Base-by-base conservation (phyloP, 2,888 invertebrate genomes). In the Calliphora vomitoria region DNA sequence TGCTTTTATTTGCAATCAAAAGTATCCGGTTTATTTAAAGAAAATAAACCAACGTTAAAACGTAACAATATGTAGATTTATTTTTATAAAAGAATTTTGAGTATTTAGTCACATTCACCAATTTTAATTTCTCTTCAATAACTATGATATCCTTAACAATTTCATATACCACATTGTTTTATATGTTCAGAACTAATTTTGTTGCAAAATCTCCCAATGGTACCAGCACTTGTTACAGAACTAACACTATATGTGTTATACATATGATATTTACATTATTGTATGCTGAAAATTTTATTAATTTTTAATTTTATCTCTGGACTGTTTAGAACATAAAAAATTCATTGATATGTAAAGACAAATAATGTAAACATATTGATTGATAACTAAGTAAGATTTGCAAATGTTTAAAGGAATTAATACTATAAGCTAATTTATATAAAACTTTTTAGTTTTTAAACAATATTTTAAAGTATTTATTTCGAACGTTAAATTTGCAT, bases 241-340 rank as follows among this genome's bases (percentile, higher is more conserved):
- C 60, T 80, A 35, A 47, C 44, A 15, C 10, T 44, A 74, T 18
- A 41, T 66, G 18, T 66, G 50, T 44, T 44, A 44, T 44, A 44
- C 11, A 44, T 13, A 44, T 50, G n/a, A 15, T 8, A 50, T 50
- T 15, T 50, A 50, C 1, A 5, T 50, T 50, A 5, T 35, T 20
- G 10, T 38, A n/a, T 44, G 47, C 15, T 58, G 50, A 11, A 80
- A 80, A 71, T 62, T 35, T 44, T 62, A 80, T 80, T 62, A 80
- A 80, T 71, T 80, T 80, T 62, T 71, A 71, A 71, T 64, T 71
- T 80, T 38, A 53, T 64, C 13, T 58, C 64, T 62, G 62, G 13
- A 8, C 38, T 38, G 6, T 50, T 50, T 50, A 44, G 44, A 44
- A 4, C 50, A n/a, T 4, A 50, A 50, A 50, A 50, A 11, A 11